These are phyloP conservation scores for Cephalotes varians DNA, from an alignment of 2,888 invertebrate species.

Conservation along the genomic window DNA sequence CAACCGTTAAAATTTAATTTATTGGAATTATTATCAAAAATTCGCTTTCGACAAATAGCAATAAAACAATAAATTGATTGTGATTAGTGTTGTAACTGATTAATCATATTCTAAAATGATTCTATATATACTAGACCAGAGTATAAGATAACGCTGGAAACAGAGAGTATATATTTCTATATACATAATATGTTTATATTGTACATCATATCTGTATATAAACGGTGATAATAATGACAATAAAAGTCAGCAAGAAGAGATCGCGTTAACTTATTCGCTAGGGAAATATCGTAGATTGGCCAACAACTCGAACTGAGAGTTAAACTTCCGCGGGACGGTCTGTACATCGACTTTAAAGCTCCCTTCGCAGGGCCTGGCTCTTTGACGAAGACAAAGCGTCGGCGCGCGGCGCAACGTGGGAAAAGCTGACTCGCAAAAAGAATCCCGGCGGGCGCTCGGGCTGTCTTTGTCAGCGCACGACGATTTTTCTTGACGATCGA, in stretches of 20 bases:
- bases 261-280: background rate
- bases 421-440: slow-evolving; percentile 45
- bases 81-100: too few species aligned
- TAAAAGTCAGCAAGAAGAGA: background rate
- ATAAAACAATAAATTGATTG: too few species aligned
- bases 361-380: slow-evolving; percentile 12
- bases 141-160: background rate
- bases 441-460: slow-evolving; percentile 14
- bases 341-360: slow-evolving; percentile 41
- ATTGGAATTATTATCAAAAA: background rate
- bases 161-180: background rate
- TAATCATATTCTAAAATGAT: too few species aligned
- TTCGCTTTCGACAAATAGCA: background rate
- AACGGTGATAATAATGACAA: background rate
- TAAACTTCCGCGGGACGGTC: slow-evolving; percentile 20
- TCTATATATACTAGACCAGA: too few species aligned
- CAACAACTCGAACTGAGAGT: slow-evolving; percentile 11
- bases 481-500: slow-evolving; percentile 48
- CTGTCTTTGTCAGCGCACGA: slow-evolving; percentile 46
- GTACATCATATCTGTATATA: background rate
- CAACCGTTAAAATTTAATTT: background rate
- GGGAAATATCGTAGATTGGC: slow-evolving; percentile 24
- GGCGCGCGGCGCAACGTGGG: slow-evolving; percentile 24
- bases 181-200: background rate
- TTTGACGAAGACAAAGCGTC: slow-evolving; percentile 49